phyloP scores from a whole-genome alignment of 2,113 vertebrate species.

The Otolemur garnettii region DNA sequence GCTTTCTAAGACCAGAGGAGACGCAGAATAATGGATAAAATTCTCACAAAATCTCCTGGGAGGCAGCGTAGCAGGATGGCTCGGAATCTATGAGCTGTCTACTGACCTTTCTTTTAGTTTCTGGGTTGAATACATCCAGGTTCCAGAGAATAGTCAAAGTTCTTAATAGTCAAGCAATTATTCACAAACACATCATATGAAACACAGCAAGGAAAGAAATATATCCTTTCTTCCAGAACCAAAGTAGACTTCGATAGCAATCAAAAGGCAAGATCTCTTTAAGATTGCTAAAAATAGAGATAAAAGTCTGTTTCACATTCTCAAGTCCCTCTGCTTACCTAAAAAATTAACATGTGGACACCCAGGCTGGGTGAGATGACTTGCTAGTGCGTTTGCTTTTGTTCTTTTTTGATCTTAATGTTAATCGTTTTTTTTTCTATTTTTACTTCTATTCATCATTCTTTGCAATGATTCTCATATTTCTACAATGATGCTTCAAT shows the following conservation, averaged over 20 bases:
- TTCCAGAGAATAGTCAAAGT: neutral
- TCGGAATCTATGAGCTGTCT: neutral
- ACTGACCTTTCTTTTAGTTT: neutral
- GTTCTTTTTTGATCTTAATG: neutral
- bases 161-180: neutral
- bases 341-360: neutral
- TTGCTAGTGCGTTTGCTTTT: slow-evolving; percentile 32
- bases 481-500: neutral
- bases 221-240: neutral
- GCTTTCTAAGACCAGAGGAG: neutral
- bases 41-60: neutral
- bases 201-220: neutral
- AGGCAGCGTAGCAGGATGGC: neutral
- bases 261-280: neutral
- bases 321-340: neutral
- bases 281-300: neutral
- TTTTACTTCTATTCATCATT: neutral
- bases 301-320: neutral
- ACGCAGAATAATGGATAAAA: neutral
- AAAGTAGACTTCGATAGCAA: slow-evolving; percentile 14
- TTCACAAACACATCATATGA: neutral
- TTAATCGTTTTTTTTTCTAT: slow-evolving; percentile 25
- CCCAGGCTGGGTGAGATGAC: neutral
- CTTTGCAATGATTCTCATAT: neutral
- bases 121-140: neutral